A percentile compares a stretch with the other conserved stretches of the same genome.
These are phyloP conservation scores for Ptilorrhoa leucosticta DNA, from an alignment of 2,113 vertebrate species.

Conservation along the genomic window DNA sequence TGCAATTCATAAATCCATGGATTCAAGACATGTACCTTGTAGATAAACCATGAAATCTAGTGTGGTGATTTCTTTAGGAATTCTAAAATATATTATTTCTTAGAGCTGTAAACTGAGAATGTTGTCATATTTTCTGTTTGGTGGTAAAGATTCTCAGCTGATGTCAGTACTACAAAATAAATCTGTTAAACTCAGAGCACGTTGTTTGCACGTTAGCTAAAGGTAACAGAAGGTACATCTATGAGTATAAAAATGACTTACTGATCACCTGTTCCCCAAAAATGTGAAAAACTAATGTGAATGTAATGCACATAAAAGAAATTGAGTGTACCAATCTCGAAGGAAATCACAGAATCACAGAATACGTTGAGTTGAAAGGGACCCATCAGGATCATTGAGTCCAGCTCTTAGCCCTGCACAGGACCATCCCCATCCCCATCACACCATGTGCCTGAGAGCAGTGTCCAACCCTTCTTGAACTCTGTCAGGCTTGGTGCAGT, in stretches of 20 bases:
- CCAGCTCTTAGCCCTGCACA: background rate
- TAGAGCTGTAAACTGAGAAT: background rate
- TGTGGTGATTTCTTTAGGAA: background rate
- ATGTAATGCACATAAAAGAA: background rate
- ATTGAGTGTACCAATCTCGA: background rate
- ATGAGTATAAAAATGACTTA: background rate
- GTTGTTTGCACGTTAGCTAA: background rate
- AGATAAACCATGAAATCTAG: background rate
- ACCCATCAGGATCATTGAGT: background rate
- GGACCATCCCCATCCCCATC: background rate
- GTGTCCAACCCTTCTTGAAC: background rate
- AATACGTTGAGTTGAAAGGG: background rate
- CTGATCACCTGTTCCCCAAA: background rate
- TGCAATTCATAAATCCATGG: background rate
- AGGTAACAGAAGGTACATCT: background rate
- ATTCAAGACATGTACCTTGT: background rate
- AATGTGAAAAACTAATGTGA: background rate
- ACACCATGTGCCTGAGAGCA: too few species aligned
- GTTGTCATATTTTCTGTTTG: background rate
- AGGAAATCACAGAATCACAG: background rate
- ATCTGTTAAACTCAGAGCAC: accelerated
- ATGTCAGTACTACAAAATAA: background rate
- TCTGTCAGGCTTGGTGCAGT: accelerated
- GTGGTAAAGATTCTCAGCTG: background rate
- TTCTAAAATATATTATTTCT: background rate